These are phyloP conservation scores for Lepeophtheirus nordmannii DNA, from an alignment of 2,888 invertebrate species.

Conservation along the genomic window DNA sequence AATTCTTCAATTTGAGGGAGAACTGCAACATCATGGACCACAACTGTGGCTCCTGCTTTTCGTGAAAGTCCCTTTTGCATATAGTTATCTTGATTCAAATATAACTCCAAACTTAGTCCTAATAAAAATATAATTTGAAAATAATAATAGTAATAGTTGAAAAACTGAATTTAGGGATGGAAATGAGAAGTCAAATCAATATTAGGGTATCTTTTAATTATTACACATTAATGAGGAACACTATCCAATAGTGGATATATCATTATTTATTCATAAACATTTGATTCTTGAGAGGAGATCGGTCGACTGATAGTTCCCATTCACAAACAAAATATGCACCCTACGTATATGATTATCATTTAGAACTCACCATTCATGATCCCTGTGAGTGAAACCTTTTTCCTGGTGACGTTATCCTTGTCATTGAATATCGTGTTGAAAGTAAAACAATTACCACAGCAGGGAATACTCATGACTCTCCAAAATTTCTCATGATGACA, in stretches of 20 bases:
- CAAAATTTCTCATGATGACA: background rate
- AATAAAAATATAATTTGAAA: background rate
- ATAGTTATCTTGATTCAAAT: conserved; percentile 13
- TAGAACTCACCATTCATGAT: background rate
- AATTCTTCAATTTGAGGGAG: conserved; percentile 15
- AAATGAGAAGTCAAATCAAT: too few species aligned
- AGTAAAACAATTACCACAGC: conserved; percentile 19
- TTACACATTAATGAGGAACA: too few species aligned
- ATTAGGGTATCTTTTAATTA: too few species aligned
- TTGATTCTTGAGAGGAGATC: too few species aligned
- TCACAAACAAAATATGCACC: too few species aligned
- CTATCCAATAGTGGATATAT: too few species aligned
- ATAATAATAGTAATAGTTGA: too few species aligned
- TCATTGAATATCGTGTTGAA: conserved; percentile 4
- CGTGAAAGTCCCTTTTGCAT: conserved; percentile 9
- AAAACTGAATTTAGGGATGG: too few species aligned
- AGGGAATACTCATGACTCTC: background rate
- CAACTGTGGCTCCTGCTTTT: conserved; percentile 16
- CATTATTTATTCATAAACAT: too few species aligned
- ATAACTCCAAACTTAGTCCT: conserved; percentile 14
- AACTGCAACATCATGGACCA: conserved; percentile 4
- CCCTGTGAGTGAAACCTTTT: background rate
- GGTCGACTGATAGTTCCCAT: too few species aligned
- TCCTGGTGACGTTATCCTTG: background rate
- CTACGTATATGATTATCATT: background rate